Base-by-base conservation (phyloP, 2,797 vertebrate genomes). In the Meriones psammophilus region DNA sequence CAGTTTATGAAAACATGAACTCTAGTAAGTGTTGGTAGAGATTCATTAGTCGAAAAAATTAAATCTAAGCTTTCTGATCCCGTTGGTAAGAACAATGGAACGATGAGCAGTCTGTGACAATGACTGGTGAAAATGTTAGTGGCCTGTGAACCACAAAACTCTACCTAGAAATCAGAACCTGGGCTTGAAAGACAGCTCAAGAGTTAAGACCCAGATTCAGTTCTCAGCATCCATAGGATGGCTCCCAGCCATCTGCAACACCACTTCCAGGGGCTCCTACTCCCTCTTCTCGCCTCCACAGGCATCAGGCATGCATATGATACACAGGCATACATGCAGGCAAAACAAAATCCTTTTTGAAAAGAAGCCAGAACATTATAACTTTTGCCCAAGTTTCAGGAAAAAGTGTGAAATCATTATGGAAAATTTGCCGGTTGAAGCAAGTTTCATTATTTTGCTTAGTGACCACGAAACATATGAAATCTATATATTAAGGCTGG, bases 1-100 rank as follows among this genome's bases (percentile, higher is more conserved):
- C 69, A 89, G 89, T 94, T 68, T 71, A 76, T 76, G 89, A 96
- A 84, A 92, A 58, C 28, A 8, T 88, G 22, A 91, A 92, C 28
- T 91, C 78, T 71, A 26, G 9, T 73, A 76, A 24, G 28, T 4
- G 22, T 85, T 36, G 17, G 60, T 20, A 87, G n/a, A 84, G 54
- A 93, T 78, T 64, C 14, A 90, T 78, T 86, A 66, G 30, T 58
- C 64, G 17, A 95, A 91, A 89, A 36, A 13, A 46, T n/a, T 24
- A 88, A 76, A 76, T 46, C 42, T 74, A 93, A 66, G 3, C 54
- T 26, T 87, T 86, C 89, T 77, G 86, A 92, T 78, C 15, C 18
- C 28, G 50, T 94, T 91, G 71, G 80, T 30, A 76, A 79, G 78
- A 79, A 73, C 14, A 86, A 42, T 7, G n/a, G n/a, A 76, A 94